These are phyloP conservation scores for Echiichthys vipera DNA, from an alignment of 2,797 vertebrate species.

Conservation along the genomic window DNA sequence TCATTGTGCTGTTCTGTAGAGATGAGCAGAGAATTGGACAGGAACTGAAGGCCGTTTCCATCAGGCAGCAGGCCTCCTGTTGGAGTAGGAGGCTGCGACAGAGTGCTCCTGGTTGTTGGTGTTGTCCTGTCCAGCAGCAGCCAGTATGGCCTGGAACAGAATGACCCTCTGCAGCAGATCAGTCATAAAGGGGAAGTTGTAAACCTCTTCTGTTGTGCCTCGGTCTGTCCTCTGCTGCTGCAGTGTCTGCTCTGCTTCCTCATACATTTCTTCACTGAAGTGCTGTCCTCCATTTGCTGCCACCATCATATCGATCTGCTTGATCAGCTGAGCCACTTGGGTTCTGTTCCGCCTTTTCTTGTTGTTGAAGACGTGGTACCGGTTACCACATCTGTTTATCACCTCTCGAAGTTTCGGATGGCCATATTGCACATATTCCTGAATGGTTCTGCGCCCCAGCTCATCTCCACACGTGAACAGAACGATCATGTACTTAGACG, in stretches of 20 bases:
- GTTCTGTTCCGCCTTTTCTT: neutral
- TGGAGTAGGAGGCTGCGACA: rapidly evolving
- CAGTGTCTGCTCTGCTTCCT: neutral
- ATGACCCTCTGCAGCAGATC: slow-evolving; percentile 32
- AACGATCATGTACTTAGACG: slow-evolving; percentile 48
- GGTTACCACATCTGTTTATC: slow-evolving; percentile 27
- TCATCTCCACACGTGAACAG: slow-evolving; percentile 52
- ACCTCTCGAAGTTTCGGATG: slow-evolving; percentile 51
- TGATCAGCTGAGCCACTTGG: slow-evolving; percentile 48
- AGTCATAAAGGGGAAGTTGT: slow-evolving; percentile 8
- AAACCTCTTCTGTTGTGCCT: rapidly evolving
- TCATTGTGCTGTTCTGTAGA: neutral
- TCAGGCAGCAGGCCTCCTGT: neutral
- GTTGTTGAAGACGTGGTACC: slow-evolving; percentile 57
- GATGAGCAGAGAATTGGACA: too few species aligned
- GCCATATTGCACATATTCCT: neutral
- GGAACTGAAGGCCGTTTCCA: neutral
- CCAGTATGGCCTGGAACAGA: slow-evolving; percentile 25
- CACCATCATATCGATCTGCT: slow-evolving; percentile 48
- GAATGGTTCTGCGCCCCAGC: slow-evolving; percentile 10
- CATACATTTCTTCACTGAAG: slow-evolving; percentile 18
- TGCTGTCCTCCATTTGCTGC: slow-evolving; percentile 29
- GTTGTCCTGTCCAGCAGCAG: neutral
- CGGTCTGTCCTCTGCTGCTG: rapidly evolving
- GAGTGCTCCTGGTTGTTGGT: neutral